A percentile compares a stretch with the other conserved stretches of the same genome.
These are phyloP conservation scores for Drosophila colorata DNA, from an alignment of 2,888 invertebrate genomes.

Conservation along the genomic window DNA sequence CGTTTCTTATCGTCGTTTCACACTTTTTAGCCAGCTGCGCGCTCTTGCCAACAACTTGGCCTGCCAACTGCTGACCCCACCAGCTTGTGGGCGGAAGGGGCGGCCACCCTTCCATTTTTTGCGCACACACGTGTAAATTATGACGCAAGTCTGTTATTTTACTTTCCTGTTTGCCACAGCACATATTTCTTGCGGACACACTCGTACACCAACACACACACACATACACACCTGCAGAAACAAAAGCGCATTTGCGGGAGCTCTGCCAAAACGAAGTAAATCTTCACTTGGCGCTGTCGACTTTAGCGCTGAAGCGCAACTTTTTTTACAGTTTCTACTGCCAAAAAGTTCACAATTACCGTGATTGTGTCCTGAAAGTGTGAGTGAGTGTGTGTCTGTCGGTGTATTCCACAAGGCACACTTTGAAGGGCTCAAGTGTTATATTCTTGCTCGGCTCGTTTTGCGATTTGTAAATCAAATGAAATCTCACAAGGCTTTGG, in stretches of 20 bases:
- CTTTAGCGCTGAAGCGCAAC: conserved; percentile 43
- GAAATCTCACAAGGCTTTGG: conserved; percentile 38
- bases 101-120: conserved; percentile 10
- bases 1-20: conserved; percentile 58
- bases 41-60: conserved; percentile 41
- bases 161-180: conserved; percentile 57
- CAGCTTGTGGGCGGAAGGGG: neutral
- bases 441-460: conserved; percentile 42
- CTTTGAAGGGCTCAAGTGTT: conserved; percentile 50
- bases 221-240: conserved; percentile 4
- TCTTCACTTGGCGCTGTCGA: conserved; percentile 65
- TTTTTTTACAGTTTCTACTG: conserved; percentile 43
- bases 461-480: conserved; percentile 54
- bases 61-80: conserved; percentile 60
- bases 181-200: conserved; percentile 51
- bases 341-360: conserved; percentile 69
- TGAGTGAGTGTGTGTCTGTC: conserved; percentile 13
- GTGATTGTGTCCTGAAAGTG: conserved; percentile 57
- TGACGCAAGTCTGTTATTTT: conserved; percentile 66
- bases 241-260: conserved; percentile 48
- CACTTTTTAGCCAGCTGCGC: conserved; percentile 54
- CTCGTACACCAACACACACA: conserved; percentile 13
- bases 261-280: conserved; percentile 68
- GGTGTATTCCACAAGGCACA: conserved; percentile 57
- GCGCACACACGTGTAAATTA: conserved; percentile 62